phyloP scores from a whole-genome alignment of 1,140 invertebrate species.

The Hydropsyche tenuis region DNA sequence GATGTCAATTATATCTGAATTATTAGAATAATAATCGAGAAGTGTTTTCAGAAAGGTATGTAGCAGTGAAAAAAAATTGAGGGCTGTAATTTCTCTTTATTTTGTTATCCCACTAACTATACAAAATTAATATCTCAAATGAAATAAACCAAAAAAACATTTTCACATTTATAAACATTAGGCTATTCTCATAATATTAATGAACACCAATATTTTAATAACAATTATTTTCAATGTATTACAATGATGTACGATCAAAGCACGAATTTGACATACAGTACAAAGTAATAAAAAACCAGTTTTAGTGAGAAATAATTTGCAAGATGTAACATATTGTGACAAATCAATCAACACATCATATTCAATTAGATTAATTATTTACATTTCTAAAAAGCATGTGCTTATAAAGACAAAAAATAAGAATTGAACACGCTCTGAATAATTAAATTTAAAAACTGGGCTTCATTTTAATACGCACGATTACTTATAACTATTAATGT shows the following conservation, averaged over 20 bases:
- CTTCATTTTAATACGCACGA: neutral
- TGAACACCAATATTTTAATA: constrained; percentile 32
- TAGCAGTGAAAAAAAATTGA: neutral
- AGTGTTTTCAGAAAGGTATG: neutral
- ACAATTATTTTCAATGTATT: neutral
- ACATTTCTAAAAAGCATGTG: constrained; percentile 20
- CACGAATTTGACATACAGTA: neutral
- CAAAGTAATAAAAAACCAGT: too few species aligned
- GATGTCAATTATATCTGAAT: too few species aligned
- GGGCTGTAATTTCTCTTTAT: neutral
- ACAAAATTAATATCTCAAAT: too few species aligned
- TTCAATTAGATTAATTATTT: constrained; percentile 6
- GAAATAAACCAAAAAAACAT: too few species aligned
- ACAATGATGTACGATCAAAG: neutral
- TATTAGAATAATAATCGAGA: neutral
- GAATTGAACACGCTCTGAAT: neutral
- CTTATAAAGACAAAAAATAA: neutral
- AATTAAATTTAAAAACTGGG: constrained; percentile 28
- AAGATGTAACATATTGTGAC: constrained; percentile 13
- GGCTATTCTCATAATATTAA: constrained; percentile 32
- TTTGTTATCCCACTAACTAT: neutral
- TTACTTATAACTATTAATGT: constrained; percentile 44
- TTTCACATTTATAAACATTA: too few species aligned
- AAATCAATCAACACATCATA: constrained; percentile 18
- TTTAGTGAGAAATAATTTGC: neutral